phyloP scores from a whole-genome alignment of 1,140 invertebrate genomes.

The Drosophila parvula region DNA sequence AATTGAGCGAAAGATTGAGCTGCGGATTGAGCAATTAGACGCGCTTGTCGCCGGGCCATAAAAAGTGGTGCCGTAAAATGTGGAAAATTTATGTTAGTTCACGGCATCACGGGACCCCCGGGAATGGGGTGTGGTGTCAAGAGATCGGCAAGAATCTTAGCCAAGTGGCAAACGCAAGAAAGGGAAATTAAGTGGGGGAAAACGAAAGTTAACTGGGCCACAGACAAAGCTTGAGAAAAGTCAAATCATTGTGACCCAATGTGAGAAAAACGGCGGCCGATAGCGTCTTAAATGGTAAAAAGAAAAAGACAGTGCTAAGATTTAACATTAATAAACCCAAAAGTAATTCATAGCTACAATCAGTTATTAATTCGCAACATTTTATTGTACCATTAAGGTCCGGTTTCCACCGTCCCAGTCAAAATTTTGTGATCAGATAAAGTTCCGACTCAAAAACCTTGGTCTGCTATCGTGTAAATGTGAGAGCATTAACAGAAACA shows the following conservation, averaged over 20 bases:
- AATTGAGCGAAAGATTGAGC: conserved; percentile 16
- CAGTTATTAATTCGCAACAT: too few relatives aligned
- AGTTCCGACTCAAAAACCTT: too few relatives aligned
- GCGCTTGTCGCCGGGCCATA: conserved; percentile 50
- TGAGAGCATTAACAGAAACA: too few relatives aligned
- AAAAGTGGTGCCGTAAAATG: conserved; percentile 36
- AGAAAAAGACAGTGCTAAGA: not conserved
- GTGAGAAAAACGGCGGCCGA: not conserved
- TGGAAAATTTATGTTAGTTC: conserved; percentile 51
- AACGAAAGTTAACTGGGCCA: conserved; percentile 6
- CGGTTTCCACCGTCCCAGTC: too few relatives aligned
- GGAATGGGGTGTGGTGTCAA: conserved; percentile 5
- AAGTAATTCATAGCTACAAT: too few relatives aligned
- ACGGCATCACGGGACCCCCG: conserved; percentile 20
- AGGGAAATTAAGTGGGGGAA: conserved; percentile 3
- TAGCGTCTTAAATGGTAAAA: not conserved
- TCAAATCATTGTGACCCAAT: not conserved
- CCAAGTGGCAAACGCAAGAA: not conserved
- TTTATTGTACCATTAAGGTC: too few relatives aligned
- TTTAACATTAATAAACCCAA: not conserved
- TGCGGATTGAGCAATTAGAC: conserved; percentile 67
- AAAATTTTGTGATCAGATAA: too few relatives aligned
- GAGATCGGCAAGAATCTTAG: conserved; percentile 7
- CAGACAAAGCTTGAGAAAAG: conserved; percentile 8
- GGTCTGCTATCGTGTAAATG: too few relatives aligned